Percentiles rank a stretch among this genome's conserved stretches.
These are phyloP conservation scores for Hydrolagus colliei DNA, from an alignment of 2,797 vertebrate species.

Conservation along the genomic window DNA sequence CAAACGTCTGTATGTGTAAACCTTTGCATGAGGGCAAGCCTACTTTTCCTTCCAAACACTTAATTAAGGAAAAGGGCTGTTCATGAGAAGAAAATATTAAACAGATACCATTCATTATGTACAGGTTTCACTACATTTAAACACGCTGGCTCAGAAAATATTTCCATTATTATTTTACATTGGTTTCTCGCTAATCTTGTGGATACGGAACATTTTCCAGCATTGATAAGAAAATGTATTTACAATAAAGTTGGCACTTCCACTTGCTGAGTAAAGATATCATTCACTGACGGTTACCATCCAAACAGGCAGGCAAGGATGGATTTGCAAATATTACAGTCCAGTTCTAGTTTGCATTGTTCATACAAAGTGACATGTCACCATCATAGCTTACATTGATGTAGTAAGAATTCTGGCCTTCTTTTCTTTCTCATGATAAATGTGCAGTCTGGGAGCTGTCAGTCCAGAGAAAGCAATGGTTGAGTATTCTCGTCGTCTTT, in stretches of 20 bases:
- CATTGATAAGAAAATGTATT: conserved; percentile 53
- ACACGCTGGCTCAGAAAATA: conserved; percentile 29
- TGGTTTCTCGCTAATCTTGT: conserved; percentile 9
- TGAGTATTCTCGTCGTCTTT: conserved; percentile 94
- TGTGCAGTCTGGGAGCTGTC: conserved; percentile 41
- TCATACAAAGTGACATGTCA: conserved; percentile 26
- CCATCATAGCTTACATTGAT: conserved; percentile 6
- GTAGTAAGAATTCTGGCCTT: neutral
- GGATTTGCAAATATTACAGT: conserved; percentile 28
- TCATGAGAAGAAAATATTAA: conserved; percentile 16
- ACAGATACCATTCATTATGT: conserved; percentile 2
- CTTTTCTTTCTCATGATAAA: conserved; percentile 12
- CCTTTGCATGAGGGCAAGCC: conserved; percentile 14
- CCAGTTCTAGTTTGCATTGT: conserved; percentile 29
- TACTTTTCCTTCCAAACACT: conserved; percentile 19
- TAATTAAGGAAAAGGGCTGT: conserved; percentile 24
- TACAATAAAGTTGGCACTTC: conserved; percentile 93
- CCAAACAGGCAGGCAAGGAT: conserved; percentile 27
- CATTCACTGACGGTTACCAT: conserved; percentile 15
- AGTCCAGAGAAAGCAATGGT: conserved; percentile 94
- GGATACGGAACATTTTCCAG: conserved; percentile 12
- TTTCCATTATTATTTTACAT: conserved; percentile 26
- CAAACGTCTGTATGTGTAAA: neutral
- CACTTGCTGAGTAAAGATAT: conserved; percentile 43
- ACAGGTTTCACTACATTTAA: conserved; percentile 16